Base-by-base conservation (phyloP, 2,113 vertebrate species). In the Hippolais icterina region DNA sequence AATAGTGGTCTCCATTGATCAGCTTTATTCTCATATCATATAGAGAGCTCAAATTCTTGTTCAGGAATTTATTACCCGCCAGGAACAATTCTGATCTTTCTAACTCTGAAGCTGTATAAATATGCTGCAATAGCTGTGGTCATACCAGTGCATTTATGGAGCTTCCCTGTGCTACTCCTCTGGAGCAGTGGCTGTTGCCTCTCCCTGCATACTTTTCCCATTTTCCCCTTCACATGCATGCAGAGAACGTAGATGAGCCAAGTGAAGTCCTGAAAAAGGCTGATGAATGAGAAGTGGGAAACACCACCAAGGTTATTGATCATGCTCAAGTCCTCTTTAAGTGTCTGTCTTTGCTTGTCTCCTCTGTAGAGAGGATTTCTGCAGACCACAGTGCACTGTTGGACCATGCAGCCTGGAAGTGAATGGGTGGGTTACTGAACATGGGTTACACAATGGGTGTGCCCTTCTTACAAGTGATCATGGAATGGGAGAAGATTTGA, bases 11-110 rank as follows among this genome's bases (percentile, higher is more conserved):
- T 89, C 57, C 33, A 68, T 56, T 59, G 91, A 93, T 96, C 52
- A 63, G 25, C 87, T 96, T 89, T 96, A 61, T 90, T 95, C 50
- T 96, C 59, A 6, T 86, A 82, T 66, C 21, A 83, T 57, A 90
- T 70, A 90, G 63, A 89, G 27, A 88, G 44, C 57, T 95, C 61
- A 69, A 42, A 59, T 74, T 90, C 63, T 83, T 94, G 27, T 83
- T 90, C 31, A 68, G 54, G 71, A 70, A 94, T 93, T 93, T 95
- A 83, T 83, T 77, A 46, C 57, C 27, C 1, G 0, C 76, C 60
- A 63, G 66, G 42, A 44, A n/a, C 18, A 93, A 50, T 93, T 89
- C 46, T 91, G 70, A 29, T 91, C 57, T 81, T 53, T 82, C 12
- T 46, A 69, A 72, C 46, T 42, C 28, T 60, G 79, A 94, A 82